Evolutionary conservation across 2,113 vertebrate genomes (phyloP).

Genomic region (Lates calcarifer): DNA sequence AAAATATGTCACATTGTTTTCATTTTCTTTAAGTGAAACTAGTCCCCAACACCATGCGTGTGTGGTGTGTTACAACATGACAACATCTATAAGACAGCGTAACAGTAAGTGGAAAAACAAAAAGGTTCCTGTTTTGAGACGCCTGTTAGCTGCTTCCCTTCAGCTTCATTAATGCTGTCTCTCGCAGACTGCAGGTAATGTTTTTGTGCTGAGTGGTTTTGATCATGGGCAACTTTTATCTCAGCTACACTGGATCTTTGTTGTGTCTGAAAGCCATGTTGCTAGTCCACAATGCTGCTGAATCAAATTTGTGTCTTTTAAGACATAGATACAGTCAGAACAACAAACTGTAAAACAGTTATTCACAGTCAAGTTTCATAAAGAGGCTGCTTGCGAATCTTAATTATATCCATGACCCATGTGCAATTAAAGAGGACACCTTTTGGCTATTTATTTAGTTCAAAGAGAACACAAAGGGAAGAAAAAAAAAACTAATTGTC

Average conservation of each 20-base stretch:
- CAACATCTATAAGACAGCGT: constrained; percentile 9
- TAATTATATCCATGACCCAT: constrained; percentile 70
- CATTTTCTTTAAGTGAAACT: constrained; percentile 17
- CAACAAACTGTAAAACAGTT: constrained; percentile 26
- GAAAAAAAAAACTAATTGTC: constrained; percentile 63
- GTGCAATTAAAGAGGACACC: constrained; percentile 70
- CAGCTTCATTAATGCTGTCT: constrained; percentile 49
- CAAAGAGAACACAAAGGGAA: constrained; percentile 62
- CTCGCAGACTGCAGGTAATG: constrained; percentile 46
- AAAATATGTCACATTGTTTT: constrained; percentile 12
- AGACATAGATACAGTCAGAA: constrained; percentile 25
- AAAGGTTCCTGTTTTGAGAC: background rate
- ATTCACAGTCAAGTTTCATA: constrained; percentile 35
- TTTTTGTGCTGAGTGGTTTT: constrained; percentile 51
- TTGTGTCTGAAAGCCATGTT: constrained; percentile 27
- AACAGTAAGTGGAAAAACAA: constrained; percentile 17
- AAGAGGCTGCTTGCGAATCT: constrained; percentile 47
- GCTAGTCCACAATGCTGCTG: constrained; percentile 12
- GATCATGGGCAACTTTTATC: constrained; percentile 61
- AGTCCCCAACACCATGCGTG: background rate
- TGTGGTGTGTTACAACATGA: constrained; percentile 11
- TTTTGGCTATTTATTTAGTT: constrained; percentile 75
- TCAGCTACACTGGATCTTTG: constrained; percentile 11
- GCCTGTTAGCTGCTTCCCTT: constrained; percentile 29
- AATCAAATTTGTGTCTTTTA: constrained; percentile 37